These are phyloP conservation scores for Phaenicophaeus curvirostris DNA, from an alignment of 2,797 vertebrate genomes.

Conservation along the genomic window DNA sequence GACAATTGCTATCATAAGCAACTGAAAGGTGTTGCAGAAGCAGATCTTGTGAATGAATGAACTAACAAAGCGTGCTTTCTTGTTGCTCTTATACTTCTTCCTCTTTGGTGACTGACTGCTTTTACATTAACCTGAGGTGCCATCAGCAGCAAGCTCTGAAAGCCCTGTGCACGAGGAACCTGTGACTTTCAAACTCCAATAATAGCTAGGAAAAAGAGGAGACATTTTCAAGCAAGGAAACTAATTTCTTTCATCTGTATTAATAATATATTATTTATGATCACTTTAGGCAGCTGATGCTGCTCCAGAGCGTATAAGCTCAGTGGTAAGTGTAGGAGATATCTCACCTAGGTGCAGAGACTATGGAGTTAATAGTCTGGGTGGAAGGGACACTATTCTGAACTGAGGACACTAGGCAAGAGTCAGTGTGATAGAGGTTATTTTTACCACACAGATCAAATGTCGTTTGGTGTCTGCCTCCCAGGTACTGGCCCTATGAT, in stretches of 20 bases:
- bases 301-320: not conserved
- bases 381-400: not conserved
- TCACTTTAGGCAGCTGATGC: not conserved
- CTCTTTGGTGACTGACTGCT: not conserved
- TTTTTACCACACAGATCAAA: not conserved
- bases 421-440: not conserved
- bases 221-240: not conserved
- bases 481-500: not conserved
- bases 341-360: not conserved
- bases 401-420: not conserved
- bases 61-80: not conserved
- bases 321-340: not conserved
- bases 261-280: not conserved
- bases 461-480: not conserved
- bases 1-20: not conserved
- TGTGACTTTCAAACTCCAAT: not conserved
- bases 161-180: not conserved
- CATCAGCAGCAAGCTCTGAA: not conserved
- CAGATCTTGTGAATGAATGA: not conserved
- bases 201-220: not conserved
- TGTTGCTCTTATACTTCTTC: not conserved
- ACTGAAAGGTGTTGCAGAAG: not conserved
- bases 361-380: too few species aligned
- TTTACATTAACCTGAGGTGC: not conserved
- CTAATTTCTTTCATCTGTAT: not conserved